Evolutionary conservation across 2,113 vertebrate genomes (phyloP).

Genomic region (Scytalopus superciliaris): DNA sequence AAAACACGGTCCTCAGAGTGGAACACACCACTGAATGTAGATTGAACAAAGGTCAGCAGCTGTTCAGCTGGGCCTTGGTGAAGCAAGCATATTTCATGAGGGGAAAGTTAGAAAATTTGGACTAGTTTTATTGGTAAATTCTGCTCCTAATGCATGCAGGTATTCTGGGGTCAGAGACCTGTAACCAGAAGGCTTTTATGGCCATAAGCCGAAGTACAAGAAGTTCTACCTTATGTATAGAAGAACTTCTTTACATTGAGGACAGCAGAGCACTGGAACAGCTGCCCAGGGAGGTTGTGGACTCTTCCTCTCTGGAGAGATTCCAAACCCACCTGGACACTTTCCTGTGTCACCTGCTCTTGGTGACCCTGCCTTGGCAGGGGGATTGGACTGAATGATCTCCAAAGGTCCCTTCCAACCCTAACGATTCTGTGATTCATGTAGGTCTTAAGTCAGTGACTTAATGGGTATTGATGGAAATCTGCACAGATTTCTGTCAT

Average conservation of each 20-base stretch:
- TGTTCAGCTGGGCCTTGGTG: neutral
- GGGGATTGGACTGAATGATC: neutral
- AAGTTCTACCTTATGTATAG: neutral
- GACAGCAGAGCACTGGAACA: neutral
- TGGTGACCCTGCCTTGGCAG: neutral
- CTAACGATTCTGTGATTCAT: neutral
- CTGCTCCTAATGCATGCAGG: neutral
- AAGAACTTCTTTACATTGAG: fast-evolving
- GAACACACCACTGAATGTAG: neutral
- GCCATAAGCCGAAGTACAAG: neutral
- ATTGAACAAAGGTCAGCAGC: neutral
- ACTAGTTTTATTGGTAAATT: neutral
- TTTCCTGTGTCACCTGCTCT: neutral
- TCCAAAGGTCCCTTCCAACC: neutral
- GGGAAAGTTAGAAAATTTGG: neutral
- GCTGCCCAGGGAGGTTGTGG: too few relatives aligned
- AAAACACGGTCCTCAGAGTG: neutral
- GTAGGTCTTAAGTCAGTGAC: neutral
- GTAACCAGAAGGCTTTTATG: neutral
- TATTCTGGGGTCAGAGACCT: neutral
- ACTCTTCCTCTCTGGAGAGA: neutral
- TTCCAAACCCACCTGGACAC: fast-evolving
- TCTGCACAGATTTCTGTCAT: neutral
- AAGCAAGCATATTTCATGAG: neutral
- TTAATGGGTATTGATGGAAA: neutral